Percentiles rank a stretch among this genome's conserved stretches.
Conservation (phyloP, 1,140 invertebrate genomes). For the Colletes latitarsis region DNA sequence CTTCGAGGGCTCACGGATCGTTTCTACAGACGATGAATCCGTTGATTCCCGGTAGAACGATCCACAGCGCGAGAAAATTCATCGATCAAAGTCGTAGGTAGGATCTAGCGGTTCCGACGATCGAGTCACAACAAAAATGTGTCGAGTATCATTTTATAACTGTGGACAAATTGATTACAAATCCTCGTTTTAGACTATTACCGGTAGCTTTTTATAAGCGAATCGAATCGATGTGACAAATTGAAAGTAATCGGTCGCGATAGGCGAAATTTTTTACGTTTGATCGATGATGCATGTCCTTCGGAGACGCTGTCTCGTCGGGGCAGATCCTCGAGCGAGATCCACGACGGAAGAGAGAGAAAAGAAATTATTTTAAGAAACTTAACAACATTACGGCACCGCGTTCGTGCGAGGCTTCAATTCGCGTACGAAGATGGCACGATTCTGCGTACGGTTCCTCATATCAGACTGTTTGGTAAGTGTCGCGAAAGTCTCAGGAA, state of each 20-base stretch:
- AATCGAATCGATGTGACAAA: not conserved
- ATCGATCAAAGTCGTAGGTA: not conserved
- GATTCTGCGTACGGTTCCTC: conserved; percentile 57
- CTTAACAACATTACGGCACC: conserved; percentile 58
- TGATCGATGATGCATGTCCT: conserved; percentile 25
- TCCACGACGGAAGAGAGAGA: conserved; percentile 38
- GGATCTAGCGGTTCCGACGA: not conserved
- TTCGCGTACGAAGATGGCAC: conserved; percentile 48
- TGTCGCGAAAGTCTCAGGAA: conserved; percentile 55
- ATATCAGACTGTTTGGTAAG: conserved; percentile 67
- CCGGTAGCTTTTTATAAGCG: conserved; percentile 19
- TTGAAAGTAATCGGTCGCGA: conserved; percentile 24
- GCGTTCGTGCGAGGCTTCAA: conserved; percentile 70
- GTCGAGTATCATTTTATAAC: not conserved
- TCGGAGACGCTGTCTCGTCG: not conserved
- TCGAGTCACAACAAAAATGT: not conserved
- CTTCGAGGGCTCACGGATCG: not conserved
- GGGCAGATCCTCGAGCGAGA: conserved; percentile 45
- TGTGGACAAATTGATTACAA: not conserved
- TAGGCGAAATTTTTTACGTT: not conserved
- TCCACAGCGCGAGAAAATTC: not conserved
- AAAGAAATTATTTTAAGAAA: conserved; percentile 67
- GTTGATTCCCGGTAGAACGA: not conserved
- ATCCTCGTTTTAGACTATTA: conserved; percentile 2
- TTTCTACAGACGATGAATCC: not conserved